A percentile compares a stretch with the other conserved stretches of the same genome.
Evolutionary conservation across 1,140 invertebrate genomes (phyloP).

Genomic region (Scaptomyza hsui): DNA sequence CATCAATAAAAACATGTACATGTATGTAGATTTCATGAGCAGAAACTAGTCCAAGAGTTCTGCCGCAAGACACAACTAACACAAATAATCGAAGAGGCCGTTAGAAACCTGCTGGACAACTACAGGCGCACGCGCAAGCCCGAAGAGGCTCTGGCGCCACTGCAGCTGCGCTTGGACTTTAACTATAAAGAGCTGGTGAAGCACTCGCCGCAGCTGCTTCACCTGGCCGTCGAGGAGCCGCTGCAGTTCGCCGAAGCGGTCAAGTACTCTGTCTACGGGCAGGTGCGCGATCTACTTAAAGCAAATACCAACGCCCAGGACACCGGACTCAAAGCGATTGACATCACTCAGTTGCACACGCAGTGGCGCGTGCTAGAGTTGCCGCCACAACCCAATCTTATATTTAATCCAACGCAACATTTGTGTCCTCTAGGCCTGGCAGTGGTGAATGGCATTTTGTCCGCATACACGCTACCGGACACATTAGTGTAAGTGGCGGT

Average conservation of each 20-base stretch:
- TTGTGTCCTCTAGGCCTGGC: slow-evolving; percentile 50
- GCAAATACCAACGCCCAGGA: slow-evolving; percentile 18
- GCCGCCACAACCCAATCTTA: slow-evolving; percentile 54
- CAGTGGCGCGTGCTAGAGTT: slow-evolving; percentile 66
- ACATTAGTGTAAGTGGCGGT: slow-evolving; percentile 57
- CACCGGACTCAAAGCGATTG: slow-evolving; percentile 50
- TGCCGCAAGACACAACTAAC: slow-evolving; percentile 55
- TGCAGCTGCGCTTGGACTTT: slow-evolving; percentile 63
- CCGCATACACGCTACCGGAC: slow-evolving; percentile 62
- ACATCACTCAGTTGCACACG: slow-evolving; percentile 70
- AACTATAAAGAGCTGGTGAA: slow-evolving; percentile 48
- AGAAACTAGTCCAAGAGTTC: slow-evolving; percentile 62
- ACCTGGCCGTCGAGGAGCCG: slow-evolving; percentile 64
- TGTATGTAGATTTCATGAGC: slow-evolving; percentile 63
- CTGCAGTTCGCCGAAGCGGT: slow-evolving; percentile 66
- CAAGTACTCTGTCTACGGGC: slow-evolving; percentile 61
- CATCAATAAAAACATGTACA: not conserved
- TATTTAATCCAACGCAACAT: slow-evolving; percentile 48
- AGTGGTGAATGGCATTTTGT: slow-evolving; percentile 63
- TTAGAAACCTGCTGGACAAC: slow-evolving; percentile 43
- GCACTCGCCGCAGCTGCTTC: slow-evolving; percentile 38
- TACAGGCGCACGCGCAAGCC: slow-evolving; percentile 41
- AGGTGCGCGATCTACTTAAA: slow-evolving; percentile 55
- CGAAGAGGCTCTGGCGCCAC: slow-evolving; percentile 63
- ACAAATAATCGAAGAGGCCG: slow-evolving; percentile 58